These are phyloP conservation scores for Cryptocephalus primarius DNA, from an alignment of 2,888 invertebrate species.

Conservation along the genomic window DNA sequence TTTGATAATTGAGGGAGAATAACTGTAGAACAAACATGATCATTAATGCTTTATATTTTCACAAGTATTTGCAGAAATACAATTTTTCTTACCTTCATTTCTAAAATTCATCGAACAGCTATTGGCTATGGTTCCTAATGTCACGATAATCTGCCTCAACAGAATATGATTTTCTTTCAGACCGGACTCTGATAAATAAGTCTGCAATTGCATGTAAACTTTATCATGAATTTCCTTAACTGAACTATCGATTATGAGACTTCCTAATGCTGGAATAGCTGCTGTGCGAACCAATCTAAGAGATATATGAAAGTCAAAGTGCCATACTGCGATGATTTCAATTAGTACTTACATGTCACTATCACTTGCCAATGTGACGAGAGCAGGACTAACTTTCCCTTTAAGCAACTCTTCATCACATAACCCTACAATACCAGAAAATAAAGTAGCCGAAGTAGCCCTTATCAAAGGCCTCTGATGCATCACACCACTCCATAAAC, in stretches of 20 bases:
- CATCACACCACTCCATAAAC: conserved; percentile 57
- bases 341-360: conserved; percentile 46
- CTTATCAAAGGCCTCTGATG: conserved; percentile 51
- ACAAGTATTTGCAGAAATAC: too few species aligned
- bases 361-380: conserved; percentile 59
- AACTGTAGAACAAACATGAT: conserved; percentile 38
- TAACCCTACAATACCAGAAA: conserved; percentile 44
- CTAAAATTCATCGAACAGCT: conserved; percentile 47
- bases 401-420: conserved; percentile 46
- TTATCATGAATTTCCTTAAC: conserved; percentile 44
- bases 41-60: neutral
- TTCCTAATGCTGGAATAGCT: conserved; percentile 51
- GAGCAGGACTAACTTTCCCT: conserved; percentile 52
- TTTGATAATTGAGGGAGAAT: conserved; percentile 49
- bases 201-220: conserved; percentile 42
- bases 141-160: conserved; percentile 47
- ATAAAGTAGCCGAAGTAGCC: conserved; percentile 47
- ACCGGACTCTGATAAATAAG: conserved; percentile 33
- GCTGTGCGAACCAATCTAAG: conserved; percentile 47
- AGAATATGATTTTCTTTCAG: conserved; percentile 37
- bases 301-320: conserved; percentile 3
- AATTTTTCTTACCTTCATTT: conserved; percentile 45
- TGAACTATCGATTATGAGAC: conserved; percentile 42
- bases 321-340: neutral
- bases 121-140: conserved; percentile 49